Percentiles rank a stretch among this genome's conserved stretches.
These are phyloP conservation scores for Cylloceria caligata DNA, from an alignment of 2,888 invertebrate species.

Conservation along the genomic window DNA sequence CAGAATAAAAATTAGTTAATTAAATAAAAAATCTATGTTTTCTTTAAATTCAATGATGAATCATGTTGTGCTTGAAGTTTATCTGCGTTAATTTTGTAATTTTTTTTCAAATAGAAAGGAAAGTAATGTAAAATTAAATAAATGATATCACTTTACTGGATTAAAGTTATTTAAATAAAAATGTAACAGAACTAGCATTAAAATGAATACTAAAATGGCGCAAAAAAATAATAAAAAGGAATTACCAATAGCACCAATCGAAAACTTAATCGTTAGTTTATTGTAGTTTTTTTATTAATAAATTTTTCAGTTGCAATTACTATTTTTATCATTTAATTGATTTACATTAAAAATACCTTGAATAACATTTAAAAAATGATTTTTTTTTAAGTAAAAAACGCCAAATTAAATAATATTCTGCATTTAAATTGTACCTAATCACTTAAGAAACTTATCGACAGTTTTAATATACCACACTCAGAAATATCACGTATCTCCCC, in stretches of 20 bases:
- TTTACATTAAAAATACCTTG: not conserved
- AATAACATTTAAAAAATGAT: not conserved
- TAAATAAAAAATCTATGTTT: no score
- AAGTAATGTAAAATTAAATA: not conserved
- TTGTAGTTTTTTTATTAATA: not conserved
- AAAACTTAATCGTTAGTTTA: not conserved
- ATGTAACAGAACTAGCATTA: not conserved
- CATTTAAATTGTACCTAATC: not conserved
- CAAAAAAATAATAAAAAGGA: not conserved
- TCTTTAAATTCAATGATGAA: not conserved
- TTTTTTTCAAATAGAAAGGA: not conserved
- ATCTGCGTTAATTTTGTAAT: not conserved
- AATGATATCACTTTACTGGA: no score
- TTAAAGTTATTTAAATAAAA: no score
- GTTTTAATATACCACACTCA: not conserved
- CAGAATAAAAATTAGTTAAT: not conserved
- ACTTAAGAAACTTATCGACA: slow-evolving; percentile 22
- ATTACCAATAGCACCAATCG: not conserved
- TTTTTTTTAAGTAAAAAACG: not conserved
- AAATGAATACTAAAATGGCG: not conserved
- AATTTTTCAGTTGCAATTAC: not conserved
- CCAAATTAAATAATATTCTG: not conserved
- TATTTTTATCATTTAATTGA: not conserved
- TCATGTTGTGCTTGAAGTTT: not conserved
- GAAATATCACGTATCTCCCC: slow-evolving; percentile 49